Conservation (phyloP, 2,113 vertebrate species). For the Neodontobutis hainanensis region DNA sequence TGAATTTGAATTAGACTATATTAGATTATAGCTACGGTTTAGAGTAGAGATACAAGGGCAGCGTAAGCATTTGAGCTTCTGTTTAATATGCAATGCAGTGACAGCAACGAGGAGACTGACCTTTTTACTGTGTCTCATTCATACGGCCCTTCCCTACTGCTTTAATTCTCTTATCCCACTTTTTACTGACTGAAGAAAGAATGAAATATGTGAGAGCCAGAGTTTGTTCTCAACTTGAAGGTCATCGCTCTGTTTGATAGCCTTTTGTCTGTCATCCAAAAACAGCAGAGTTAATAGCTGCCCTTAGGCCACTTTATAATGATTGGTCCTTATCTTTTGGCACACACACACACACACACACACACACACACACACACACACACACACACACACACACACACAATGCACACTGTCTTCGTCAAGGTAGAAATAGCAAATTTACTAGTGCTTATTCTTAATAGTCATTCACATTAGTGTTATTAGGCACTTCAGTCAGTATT, state of each 20-base stretch:
- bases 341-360: constrained; percentile 38
- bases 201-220: constrained; percentile 34
- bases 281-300: constrained; percentile 65
- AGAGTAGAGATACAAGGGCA: constrained; percentile 1
- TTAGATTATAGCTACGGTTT: background rate
- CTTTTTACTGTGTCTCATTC: constrained; percentile 55
- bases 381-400: too few species aligned
- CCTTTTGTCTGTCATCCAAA: constrained; percentile 66
- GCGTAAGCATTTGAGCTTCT: background rate
- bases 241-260: constrained; percentile 62
- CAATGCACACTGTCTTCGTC: constrained; percentile 35
- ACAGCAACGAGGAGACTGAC: constrained; percentile 46
- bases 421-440: constrained; percentile 17
- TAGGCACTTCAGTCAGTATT: too few species aligned
- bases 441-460: background rate
- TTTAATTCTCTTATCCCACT: constrained; percentile 28
- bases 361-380: too few species aligned
- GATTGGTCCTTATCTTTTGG: constrained; percentile 59
- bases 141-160: constrained; percentile 14
- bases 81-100: constrained; percentile 47
- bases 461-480: too few species aligned
- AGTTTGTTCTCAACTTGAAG: constrained; percentile 57
- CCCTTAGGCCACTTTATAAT: constrained; percentile 63
- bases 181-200: constrained; percentile 46
- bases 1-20: constrained; percentile 31